Percentiles rank a stretch among this genome's conserved stretches.
phyloP scores from a whole-genome alignment of 2,797 vertebrate species.

The Alauda arvensis region DNA sequence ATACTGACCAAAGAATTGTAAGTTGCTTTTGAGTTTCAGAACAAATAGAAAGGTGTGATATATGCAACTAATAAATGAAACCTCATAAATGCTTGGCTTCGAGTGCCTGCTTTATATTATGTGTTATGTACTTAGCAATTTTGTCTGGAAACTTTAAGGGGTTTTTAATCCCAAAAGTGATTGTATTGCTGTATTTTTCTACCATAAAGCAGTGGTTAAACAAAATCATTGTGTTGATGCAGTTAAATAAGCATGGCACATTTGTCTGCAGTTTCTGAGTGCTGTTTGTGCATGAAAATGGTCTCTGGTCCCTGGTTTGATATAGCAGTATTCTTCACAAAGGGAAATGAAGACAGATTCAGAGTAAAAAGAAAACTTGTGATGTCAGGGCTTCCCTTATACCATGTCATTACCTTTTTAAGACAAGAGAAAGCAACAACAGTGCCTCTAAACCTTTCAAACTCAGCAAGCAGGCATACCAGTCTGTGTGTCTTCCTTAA shows the following conservation, averaged over 20 bases:
- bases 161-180: neutral
- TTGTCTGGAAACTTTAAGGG: neutral
- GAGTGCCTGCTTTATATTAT: neutral
- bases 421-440: neutral
- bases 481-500: neutral
- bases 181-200: neutral
- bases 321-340: neutral
- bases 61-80: neutral
- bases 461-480: neutral
- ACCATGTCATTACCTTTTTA: neutral
- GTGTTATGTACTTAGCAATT: neutral
- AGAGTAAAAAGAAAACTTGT: neutral
- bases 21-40: conserved; percentile 55
- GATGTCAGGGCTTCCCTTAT: neutral
- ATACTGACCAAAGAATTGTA: conserved; percentile 97
- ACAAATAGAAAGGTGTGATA: neutral
- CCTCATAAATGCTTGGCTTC: neutral
- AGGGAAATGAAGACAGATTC: neutral
- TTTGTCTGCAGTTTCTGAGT: neutral
- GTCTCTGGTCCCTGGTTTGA: neutral
- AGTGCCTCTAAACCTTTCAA: neutral
- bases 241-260: neutral
- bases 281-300: neutral
- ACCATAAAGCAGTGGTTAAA: neutral
- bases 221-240: fast-evolving